Conservation (phyloP, 30 jellyfish, hydroid and myxozoan genomes). For the Cassiopea xamachana region DNA sequence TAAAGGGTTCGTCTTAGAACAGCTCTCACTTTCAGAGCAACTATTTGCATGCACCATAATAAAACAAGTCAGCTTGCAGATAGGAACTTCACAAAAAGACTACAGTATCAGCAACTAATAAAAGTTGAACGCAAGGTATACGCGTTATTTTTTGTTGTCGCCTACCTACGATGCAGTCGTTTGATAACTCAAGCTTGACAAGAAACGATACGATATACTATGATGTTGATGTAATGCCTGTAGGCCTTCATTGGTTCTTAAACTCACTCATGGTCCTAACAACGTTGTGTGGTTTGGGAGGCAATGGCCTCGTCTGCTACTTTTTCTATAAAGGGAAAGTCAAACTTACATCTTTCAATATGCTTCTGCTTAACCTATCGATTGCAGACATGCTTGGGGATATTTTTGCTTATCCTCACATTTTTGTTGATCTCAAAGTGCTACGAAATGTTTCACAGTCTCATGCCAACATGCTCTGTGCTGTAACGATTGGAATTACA, state of each 20-base stretch:
- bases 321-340: conserved; percentile 30
- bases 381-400: conserved; percentile 61
- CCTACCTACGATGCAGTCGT: neutral
- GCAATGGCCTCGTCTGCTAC: conserved; percentile 59
- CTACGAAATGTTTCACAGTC: conserved; percentile 28
- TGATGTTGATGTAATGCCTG: conserved; percentile 44
- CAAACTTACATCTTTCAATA: conserved; percentile 34
- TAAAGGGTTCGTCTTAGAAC: too few species aligned
- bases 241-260: conserved; percentile 64
- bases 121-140: neutral
- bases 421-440: conserved; percentile 46
- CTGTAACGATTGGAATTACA: conserved; percentile 81
- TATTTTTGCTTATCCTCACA: conserved; percentile 60
- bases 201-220: neutral
- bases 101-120: neutral
- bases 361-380: conserved; percentile 55
- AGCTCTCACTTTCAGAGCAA: too few species aligned
- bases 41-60: too few species aligned
- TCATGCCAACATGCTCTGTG: conserved; percentile 55
- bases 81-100: too few species aligned
- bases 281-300: conserved; percentile 42
- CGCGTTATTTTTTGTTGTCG: neutral
- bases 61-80: too few species aligned
- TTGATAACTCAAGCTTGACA: neutral
- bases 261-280: conserved; percentile 52